A percentile compares a stretch with the other conserved stretches of the same genome.
Conservation (phyloP, 2,888 invertebrate species). For the Agrotis segetum region DNA sequence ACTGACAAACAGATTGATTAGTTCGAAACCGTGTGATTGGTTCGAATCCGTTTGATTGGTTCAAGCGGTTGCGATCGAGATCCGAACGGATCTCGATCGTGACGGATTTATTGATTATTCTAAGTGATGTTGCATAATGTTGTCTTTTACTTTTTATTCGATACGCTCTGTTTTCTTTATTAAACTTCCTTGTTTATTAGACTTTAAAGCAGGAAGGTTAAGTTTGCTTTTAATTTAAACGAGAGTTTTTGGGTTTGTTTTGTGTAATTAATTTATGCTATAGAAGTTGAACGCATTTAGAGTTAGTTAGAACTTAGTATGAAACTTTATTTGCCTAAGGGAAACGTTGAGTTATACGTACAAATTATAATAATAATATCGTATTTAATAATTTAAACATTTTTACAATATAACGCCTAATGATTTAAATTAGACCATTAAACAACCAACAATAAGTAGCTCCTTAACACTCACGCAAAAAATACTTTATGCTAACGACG, state of each 20-base stretch:
- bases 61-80: conserved; percentile 55
- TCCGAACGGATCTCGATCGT: conserved; percentile 33
- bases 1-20: conserved; percentile 55
- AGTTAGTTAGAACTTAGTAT: too few species aligned
- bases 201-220: conserved; percentile 9
- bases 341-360: too few species aligned
- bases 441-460: not conserved
- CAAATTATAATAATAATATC: too few species aligned
- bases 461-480: not conserved
- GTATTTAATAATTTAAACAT: too few species aligned
- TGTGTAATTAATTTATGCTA: not conserved
- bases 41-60: conserved; percentile 54
- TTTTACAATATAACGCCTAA: too few species aligned
- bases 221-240: conserved; percentile 14
- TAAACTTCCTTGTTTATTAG: conserved; percentile 38
- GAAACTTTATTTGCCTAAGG: too few species aligned
- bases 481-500: too few species aligned
- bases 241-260: not conserved
- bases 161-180: conserved; percentile 55
- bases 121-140: conserved; percentile 54
- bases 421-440: not conserved
- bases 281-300: too few species aligned
- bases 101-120: conserved; percentile 65
- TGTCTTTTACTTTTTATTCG: conserved; percentile 62
- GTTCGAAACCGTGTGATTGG: conserved; percentile 52